Percentiles rank a stretch among this genome's conserved stretches.
Evolutionary conservation across 1,140 invertebrate genomes (phyloP).

Genomic region (Acromyrmex charruanus): DNA sequence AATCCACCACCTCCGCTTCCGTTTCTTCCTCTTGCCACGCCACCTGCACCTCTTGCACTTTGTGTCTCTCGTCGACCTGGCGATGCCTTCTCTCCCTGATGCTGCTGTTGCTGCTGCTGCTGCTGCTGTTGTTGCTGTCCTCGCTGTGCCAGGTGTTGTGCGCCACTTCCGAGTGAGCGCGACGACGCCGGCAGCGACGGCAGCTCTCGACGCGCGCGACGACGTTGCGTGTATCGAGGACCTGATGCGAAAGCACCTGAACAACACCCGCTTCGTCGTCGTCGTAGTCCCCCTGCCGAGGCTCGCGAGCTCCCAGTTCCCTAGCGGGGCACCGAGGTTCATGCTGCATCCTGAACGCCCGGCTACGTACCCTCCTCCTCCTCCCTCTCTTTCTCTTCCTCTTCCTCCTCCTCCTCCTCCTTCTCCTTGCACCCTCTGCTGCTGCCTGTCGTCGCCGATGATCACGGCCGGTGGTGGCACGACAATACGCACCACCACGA

Average conservation of each 20-base stretch:
- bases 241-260: conserved; percentile 72
- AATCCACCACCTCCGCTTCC: conserved; percentile 67
- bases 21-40: conserved; percentile 63
- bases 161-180: conserved; percentile 49
- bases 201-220: conserved; percentile 64
- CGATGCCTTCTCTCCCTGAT: conserved; percentile 22
- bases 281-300: conserved; percentile 80
- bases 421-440: conserved; percentile 40
- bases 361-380: conserved; percentile 76
- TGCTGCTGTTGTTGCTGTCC: conserved; percentile 12
- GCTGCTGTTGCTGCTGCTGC: conserved; percentile 5
- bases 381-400: conserved; percentile 55
- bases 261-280: conserved; percentile 57
- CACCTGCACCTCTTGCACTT: conserved; percentile 66
- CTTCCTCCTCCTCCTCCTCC: conserved; percentile 47
- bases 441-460: conserved; percentile 63
- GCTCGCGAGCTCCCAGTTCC: conserved; percentile 82
- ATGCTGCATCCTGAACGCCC: conserved; percentile 85
- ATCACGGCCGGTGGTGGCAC: conserved; percentile 71
- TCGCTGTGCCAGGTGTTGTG: conserved; percentile 48
- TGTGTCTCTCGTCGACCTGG: conserved; percentile 37
- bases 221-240: conserved; percentile 65
- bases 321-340: conserved; percentile 83
- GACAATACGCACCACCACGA: conserved; percentile 66
- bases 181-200: conserved; percentile 49